These are phyloP conservation scores for Coelopa pilipes DNA, from an alignment of 2,888 invertebrate species.

Conservation along the genomic window DNA sequence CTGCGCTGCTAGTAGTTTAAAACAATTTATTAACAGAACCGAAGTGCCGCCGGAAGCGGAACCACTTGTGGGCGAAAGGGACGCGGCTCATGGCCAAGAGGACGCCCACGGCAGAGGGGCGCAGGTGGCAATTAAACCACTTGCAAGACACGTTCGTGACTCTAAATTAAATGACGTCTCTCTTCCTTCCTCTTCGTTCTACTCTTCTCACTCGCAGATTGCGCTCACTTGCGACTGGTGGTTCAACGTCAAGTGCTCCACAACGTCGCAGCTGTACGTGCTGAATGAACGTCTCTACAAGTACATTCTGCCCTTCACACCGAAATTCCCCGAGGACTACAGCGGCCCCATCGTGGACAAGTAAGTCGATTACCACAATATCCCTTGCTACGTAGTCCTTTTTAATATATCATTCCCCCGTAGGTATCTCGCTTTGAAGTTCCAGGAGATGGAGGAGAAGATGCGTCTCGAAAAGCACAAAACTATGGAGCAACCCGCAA, in stretches of 20 bases:
- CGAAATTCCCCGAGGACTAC: slow-evolving; percentile 91
- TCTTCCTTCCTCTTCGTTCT: neutral
- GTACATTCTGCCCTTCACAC: slow-evolving; percentile 85
- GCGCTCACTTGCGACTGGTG: slow-evolving; percentile 92
- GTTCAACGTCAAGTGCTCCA: slow-evolving; percentile 89
- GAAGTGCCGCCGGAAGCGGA: neutral
- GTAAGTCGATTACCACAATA: slow-evolving; percentile 69
- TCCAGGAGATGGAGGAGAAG: slow-evolving; percentile 87
- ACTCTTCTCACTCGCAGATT: slow-evolving; percentile 65
- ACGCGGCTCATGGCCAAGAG: neutral
- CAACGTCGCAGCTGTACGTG: slow-evolving; percentile 86
- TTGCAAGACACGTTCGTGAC: slow-evolving; percentile 27
- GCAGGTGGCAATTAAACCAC: slow-evolving; percentile 18
- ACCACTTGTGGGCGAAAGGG: neutral
- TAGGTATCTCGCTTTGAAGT: slow-evolving; percentile 84
- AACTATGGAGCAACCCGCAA: slow-evolving; percentile 15
- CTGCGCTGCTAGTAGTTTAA: slow-evolving; percentile 11
- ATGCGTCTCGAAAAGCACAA: slow-evolving; percentile 73
- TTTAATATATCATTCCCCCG: neutral
- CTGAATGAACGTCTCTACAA: slow-evolving; percentile 89
- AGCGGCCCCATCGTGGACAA: slow-evolving; percentile 88
- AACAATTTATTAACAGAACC: slow-evolving; percentile 16
- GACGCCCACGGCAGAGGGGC: neutral
- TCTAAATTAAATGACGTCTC: slow-evolving; percentile 10
- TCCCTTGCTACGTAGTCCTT: no score